These are phyloP conservation scores for Euphonia xanthogaster DNA, from an alignment of 2,797 vertebrate species.

Conservation along the genomic window DNA sequence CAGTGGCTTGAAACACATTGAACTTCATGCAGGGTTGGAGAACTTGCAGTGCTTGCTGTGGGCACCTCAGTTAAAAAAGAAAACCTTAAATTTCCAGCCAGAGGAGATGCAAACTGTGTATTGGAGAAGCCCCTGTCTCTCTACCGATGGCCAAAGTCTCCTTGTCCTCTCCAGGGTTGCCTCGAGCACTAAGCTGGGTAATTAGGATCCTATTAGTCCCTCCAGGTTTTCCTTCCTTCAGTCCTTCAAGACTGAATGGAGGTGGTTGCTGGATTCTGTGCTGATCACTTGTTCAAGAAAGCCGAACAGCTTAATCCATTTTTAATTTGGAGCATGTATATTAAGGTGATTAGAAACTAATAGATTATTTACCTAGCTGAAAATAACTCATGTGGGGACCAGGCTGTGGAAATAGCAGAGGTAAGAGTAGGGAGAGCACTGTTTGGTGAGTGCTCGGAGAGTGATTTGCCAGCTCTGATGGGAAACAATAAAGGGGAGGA, in stretches of 20 bases:
- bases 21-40: neutral
- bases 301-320: neutral
- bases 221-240: neutral
- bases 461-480: conserved; percentile 3
- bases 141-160: neutral
- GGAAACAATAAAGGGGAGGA: conserved; percentile 24
- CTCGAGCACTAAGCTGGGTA: neutral
- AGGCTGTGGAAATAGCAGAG: neutral
- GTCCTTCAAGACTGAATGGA: neutral
- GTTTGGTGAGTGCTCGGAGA: neutral
- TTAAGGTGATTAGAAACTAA: neutral
- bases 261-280: neutral
- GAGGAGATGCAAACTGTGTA: neutral
- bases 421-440: neutral
- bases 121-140: neutral
- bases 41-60: neutral
- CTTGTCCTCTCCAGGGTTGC: neutral
- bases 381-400: neutral
- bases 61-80: neutral
- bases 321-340: neutral
- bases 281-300: neutral
- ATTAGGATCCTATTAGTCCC: neutral
- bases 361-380: neutral
- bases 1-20: neutral
- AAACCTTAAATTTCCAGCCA: neutral